These are phyloP conservation scores for Nasonia longicornis DNA, from an alignment of 1,140 invertebrate species.

Conservation along the genomic window DNA sequence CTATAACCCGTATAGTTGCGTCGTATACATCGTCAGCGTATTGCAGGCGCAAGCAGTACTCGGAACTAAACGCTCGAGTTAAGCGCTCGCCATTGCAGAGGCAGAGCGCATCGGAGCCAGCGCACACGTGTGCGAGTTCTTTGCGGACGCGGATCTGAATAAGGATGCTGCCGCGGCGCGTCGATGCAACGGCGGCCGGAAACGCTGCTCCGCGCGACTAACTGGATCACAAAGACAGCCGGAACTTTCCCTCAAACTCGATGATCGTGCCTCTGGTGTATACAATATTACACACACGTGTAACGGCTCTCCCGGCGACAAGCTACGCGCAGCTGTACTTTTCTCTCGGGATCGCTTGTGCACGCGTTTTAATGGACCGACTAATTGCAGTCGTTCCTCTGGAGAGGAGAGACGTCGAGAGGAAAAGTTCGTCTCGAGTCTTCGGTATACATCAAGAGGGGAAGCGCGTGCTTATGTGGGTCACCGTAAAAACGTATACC, in stretches of 20 bases:
- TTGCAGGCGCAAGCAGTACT: too few relatives aligned
- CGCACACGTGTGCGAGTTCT: background rate
- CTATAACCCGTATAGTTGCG: too few relatives aligned
- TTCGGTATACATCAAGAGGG: too few relatives aligned
- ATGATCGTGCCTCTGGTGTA: background rate
- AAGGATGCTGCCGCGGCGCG: background rate
- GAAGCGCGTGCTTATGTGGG: too few relatives aligned
- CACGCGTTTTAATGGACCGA: too few relatives aligned
- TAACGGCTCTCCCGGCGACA: background rate
- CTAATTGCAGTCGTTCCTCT: background rate
- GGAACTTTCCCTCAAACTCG: conserved; percentile 29
- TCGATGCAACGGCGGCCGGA: conserved; percentile 12
- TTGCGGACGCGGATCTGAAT: background rate
- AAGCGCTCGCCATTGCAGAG: background rate
- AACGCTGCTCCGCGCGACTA: conserved; percentile 2
- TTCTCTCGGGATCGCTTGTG: background rate
- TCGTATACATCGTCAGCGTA: too few relatives aligned
- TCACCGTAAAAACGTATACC: background rate
- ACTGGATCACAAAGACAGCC: conserved; percentile 20
- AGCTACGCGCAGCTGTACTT: background rate
- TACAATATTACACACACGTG: background rate
- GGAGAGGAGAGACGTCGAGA: background rate
- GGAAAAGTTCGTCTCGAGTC: background rate
- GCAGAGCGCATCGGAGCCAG: background rate
- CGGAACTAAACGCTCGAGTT: background rate